A percentile compares a stretch with the other conserved stretches of the same genome.
phyloP scores from a whole-genome alignment of 2,797 vertebrate genomes.

The Parotocinclus haroldoi region DNA sequence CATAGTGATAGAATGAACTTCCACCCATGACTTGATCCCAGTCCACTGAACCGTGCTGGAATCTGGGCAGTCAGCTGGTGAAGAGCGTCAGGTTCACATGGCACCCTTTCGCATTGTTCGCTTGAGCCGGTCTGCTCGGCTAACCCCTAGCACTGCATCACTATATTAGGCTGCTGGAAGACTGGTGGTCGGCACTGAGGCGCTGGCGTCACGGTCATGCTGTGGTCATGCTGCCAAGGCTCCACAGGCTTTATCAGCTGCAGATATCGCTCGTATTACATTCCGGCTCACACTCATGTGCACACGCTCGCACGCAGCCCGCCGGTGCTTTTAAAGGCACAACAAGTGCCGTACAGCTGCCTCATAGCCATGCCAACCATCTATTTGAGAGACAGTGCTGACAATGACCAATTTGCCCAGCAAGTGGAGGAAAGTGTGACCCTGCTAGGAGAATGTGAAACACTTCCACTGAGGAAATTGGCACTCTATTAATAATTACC shows the following conservation, averaged over 20 bases:
- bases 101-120: conserved; percentile 11
- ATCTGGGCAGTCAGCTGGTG: conserved; percentile 48
- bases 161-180: conserved; percentile 66
- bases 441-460: conserved; percentile 43
- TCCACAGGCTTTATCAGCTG: conserved; percentile 59
- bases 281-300: conserved; percentile 37
- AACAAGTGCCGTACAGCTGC: conserved; percentile 38
- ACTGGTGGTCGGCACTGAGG: conserved; percentile 29
- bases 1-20: conserved; percentile 24
- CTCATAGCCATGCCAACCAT: conserved; percentile 47
- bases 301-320: conserved; percentile 27
- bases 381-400: conserved; percentile 45
- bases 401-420: conserved; percentile 43
- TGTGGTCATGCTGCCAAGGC: conserved; percentile 63
- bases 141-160: conserved; percentile 42
- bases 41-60: conserved; percentile 38
- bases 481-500: conserved; percentile 42
- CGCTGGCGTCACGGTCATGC: conserved; percentile 55
- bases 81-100: conserved; percentile 57
- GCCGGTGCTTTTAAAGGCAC: conserved; percentile 47
- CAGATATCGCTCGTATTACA: conserved; percentile 54
- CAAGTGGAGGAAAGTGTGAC: conserved; percentile 35
- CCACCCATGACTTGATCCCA: conserved; percentile 36
- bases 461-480: conserved; percentile 35
- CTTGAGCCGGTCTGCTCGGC: conserved; percentile 37